Evolutionary conservation across 2,888 invertebrate species (phyloP), one percentile per base, ranked within the genome.

Genomic region (Antheraea yamamai): DNA sequence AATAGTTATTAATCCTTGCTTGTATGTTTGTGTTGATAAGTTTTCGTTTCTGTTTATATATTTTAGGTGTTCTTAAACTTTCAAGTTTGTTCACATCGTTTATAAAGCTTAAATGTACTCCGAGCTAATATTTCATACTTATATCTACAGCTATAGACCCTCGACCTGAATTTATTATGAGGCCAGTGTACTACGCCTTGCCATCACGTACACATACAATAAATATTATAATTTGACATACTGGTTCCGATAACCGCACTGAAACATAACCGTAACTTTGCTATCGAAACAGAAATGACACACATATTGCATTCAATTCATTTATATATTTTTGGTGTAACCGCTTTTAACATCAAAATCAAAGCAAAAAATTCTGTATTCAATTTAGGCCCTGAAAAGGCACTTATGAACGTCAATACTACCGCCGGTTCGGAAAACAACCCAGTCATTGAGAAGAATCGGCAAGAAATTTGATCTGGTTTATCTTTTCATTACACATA

Each of bases 141-240:
- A 73, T 73, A 73, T 61, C 68, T 71, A 52, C 70, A 74, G 16
- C 47, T 61, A 61, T 61, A 73, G 77, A 76, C 80, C 79, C 82
- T 82, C 84, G 88, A 79, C 87, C 90, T 89, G 89, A 88, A 90
- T 90, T 76, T 77, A 61, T 80, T 86, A 90, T 89, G 85, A 87
- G 86, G 78, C 78, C 78, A 78, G 78, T 77, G 23, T 80, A 78
- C 79, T 79, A 79, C 76, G 77, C 79, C 79, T 79, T 84, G 83
- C 89, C 82, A 85, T 89, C 92, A 91, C 92, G 91, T 91, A 88
- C 85, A 81, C 75, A 76, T 78, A 82, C 82, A 85, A 82, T 85
- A 86, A 87, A 88, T 87, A 87, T 88, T 86, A 86, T 90, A 89
- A 90, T 91, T 90, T 89, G 88, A 87, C 88, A 88, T 86, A 89